Conservation (phyloP, 2,113 vertebrate genomes). For the Pituophis catenifer region DNA sequence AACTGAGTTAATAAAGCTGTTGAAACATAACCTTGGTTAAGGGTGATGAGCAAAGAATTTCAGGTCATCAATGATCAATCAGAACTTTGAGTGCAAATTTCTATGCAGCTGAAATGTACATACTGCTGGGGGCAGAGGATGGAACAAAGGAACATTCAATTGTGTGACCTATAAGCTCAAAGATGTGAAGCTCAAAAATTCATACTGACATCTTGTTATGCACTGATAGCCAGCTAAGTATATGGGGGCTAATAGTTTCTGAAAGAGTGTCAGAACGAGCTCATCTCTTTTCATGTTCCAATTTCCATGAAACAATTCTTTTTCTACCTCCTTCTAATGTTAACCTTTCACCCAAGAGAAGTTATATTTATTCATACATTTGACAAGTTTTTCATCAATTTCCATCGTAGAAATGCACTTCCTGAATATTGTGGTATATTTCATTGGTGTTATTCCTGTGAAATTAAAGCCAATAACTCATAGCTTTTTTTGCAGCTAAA, state of each 20-base stretch:
- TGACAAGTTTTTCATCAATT: not conserved
- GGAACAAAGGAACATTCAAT: not conserved
- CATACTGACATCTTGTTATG: conserved; percentile 22
- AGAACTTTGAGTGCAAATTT: not conserved
- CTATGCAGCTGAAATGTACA: not conserved
- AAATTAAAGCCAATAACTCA: not conserved
- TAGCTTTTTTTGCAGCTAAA: not conserved
- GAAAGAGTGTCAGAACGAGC: conserved; percentile 30
- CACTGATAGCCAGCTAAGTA: conserved; percentile 26
- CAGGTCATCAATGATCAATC: not conserved
- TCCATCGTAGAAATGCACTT: not conserved
- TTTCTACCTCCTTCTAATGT: conserved; percentile 5
- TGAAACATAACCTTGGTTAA: not conserved
- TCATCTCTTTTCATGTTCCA: not conserved
- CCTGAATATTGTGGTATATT: not conserved
- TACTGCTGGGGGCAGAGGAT: not conserved
- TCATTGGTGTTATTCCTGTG: not conserved
- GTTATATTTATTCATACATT: not conserved
- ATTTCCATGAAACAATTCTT: conserved; percentile 23
- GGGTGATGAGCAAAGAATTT: not conserved
- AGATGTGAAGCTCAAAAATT: conserved; percentile 18
- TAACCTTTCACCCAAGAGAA: not conserved
- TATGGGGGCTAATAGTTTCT: conserved; percentile 11
- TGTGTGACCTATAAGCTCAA: conserved; percentile 15
- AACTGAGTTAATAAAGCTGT: not conserved